A percentile compares a stretch with the other conserved stretches of the same genome.
Conservation (phyloP, 2,113 vertebrate genomes). For the Notechis scutatus region DNA sequence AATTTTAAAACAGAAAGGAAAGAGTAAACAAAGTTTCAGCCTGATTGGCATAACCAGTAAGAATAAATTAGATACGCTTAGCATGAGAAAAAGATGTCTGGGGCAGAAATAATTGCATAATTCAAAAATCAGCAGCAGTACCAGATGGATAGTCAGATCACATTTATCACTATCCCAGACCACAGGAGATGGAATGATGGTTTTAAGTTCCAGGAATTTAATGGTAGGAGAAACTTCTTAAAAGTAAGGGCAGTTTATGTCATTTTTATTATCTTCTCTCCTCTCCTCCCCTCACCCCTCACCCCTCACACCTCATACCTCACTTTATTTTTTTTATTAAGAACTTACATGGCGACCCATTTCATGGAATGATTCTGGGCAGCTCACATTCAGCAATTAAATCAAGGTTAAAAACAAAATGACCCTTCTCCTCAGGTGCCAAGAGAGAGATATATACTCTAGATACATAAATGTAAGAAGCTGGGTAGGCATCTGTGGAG, state of each 20-base stretch:
- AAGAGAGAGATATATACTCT: not conserved
- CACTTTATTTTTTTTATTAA: not conserved
- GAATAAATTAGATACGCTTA: not conserved
- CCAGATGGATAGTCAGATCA: not conserved
- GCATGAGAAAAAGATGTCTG: not conserved
- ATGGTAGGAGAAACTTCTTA: not conserved
- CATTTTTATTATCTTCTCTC: not conserved
- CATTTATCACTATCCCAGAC: not conserved
- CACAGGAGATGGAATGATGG: not conserved
- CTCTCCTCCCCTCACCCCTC: no score
- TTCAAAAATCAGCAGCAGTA: not conserved
- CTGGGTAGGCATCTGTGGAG: not conserved
- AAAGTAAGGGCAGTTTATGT: not conserved
- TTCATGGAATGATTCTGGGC: not conserved
- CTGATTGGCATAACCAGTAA: not conserved
- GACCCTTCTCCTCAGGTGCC: not conserved
- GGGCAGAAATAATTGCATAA: not conserved
- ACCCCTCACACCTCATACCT: no score
- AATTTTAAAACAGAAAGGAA: not conserved
- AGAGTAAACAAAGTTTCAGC: conserved; percentile 29
- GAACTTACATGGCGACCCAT: not conserved
- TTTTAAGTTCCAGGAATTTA: not conserved
- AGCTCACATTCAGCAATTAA: not conserved
- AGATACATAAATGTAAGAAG: not conserved
- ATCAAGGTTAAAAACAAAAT: not conserved